Base-by-base conservation (phyloP, 2,797 vertebrate genomes). In the Hippoglossus hippoglossus region DNA sequence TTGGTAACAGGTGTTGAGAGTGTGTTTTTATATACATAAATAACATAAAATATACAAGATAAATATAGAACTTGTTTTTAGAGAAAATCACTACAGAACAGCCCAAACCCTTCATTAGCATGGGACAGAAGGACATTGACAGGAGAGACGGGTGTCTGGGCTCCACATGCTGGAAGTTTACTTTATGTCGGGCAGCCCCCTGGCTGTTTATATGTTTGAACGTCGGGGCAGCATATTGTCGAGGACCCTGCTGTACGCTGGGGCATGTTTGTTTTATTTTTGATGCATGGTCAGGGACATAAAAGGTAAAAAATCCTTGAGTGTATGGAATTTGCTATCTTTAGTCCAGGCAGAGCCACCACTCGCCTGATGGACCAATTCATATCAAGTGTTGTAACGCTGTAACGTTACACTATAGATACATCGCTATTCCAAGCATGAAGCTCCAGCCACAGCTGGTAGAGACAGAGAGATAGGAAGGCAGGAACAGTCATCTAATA, bases 201-300 rank as follows among this genome's bases (percentile, higher is more conserved):
- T 68, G 72, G 78, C 84, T 86, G 82, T 85, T 92, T 93, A 91
- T 72, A 84, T 50, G 70, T 87, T 66, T 71, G 26, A 82, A 75
- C 6, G 26, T 59, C 10, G 4, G 57, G 76, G 73, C 76, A 61
- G 83, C 75, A 76, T 83, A 89, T 91, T 90, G 90, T 78, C 82
- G 28, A 88, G 77, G 81, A 77, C 74, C 64, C 68, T 41, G 70
- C 71, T 71, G 71, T 76, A 76, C 0, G 50, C 67, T 16, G 63
- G 83, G 83, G 67, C 75, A 83, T 74, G 85, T 94, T 91, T 92
- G 91, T 88, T 92, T 93, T 92, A 93, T 94, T 93, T 94, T 90
- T 88, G 90, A 93, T 91, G 84, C 82, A 65, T 58, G 46, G 73
- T 53, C 74, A 90, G 67, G 91, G 91, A 93, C 91, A 92, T 92